Conservation (phyloP, 2,797 vertebrate species). For the Hippocampus kuda region DNA sequence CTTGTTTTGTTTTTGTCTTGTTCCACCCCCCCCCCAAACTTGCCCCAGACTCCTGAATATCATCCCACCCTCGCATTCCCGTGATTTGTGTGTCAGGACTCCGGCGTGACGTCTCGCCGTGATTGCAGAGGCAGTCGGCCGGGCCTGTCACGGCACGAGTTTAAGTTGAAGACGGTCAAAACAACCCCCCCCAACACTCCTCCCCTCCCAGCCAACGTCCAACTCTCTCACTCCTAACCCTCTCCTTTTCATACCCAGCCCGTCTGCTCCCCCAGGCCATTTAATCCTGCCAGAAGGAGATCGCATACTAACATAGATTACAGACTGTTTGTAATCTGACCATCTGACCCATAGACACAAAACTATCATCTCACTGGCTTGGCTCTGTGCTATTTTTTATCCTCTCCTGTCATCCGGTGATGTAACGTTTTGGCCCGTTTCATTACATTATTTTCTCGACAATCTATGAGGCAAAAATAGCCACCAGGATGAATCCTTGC, state of each 20-base stretch:
- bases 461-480: not conserved
- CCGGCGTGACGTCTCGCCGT: slow-evolving; percentile 31
- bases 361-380: slow-evolving; percentile 31
- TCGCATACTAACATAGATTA: slow-evolving; percentile 42
- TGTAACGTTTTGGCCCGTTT: slow-evolving; percentile 24
- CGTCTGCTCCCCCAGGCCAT: slow-evolving; percentile 25
- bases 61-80: not conserved
- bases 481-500: not conserved
- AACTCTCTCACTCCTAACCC: slow-evolving; percentile 5
- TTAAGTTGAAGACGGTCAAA: not conserved
- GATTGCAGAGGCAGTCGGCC: slow-evolving; percentile 17
- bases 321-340: slow-evolving; percentile 43
- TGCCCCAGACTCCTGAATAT: not conserved
- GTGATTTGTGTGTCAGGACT: slow-evolving; percentile 39
- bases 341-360: slow-evolving; percentile 54
- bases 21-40: not conserved
- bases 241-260: not conserved
- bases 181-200: not conserved
- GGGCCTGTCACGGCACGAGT: slow-evolving; percentile 36
- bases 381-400: slow-evolving; percentile 15
- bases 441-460: not conserved
- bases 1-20: not conserved
- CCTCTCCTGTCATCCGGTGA: slow-evolving; percentile 27
- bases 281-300: slow-evolving; percentile 42
- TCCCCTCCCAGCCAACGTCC: not conserved